Evolutionary conservation across 2,888 invertebrate genomes (phyloP), one percentile per base, ranked within the genome.

Genomic region (Agrochola lota): DNA sequence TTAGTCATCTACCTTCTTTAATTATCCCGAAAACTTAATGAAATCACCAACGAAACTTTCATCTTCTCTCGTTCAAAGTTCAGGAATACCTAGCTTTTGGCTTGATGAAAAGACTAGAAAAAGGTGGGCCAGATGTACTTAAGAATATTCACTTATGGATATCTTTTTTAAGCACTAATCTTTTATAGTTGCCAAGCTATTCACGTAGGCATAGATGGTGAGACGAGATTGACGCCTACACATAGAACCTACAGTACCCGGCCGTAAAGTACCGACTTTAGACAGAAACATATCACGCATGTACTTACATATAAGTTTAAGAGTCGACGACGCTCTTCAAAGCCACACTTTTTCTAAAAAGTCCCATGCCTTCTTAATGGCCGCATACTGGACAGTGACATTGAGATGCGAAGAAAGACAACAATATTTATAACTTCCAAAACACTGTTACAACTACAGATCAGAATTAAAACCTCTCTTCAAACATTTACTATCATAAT

Each of bases 211-310:
- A 7, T 43, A 60, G 64, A 63, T 63, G 78, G 55, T n/a, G 30
- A 76, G n/a, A 76, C 78, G 35, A 55, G 66, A 64, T 64, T 17
- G 0, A 55, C 5, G 40, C 23, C 43, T n/a, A 63, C n/a, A 35
- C 17, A 46, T 15, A 64, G 9, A 77, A 43, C 11, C 55, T 59
- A 12, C 12, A 52, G 17, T 52, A 52, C 2, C 23, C 23, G 8
- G 52, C 52, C 17, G 52, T 52, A 20, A 52, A 52, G 20, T 20
- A 8, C 20, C 7, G 20, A 52, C 20, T 52, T 20, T 20, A 52
- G 20, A 6, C 2, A 20, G 20, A 52, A 52, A 52, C 20, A n/a
- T 8, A 6, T 52, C 52, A 52, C 2, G 7, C 52, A 52, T 20
- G 20, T 52, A 20, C 20, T 6, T 49, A n/a, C n/a, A n/a, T n/a